A percentile compares a stretch with the other conserved stretches of the same genome.
These are phyloP conservation scores for Agrilus cyanescens DNA, from an alignment of 2,888 invertebrate genomes.

Conservation along the genomic window DNA sequence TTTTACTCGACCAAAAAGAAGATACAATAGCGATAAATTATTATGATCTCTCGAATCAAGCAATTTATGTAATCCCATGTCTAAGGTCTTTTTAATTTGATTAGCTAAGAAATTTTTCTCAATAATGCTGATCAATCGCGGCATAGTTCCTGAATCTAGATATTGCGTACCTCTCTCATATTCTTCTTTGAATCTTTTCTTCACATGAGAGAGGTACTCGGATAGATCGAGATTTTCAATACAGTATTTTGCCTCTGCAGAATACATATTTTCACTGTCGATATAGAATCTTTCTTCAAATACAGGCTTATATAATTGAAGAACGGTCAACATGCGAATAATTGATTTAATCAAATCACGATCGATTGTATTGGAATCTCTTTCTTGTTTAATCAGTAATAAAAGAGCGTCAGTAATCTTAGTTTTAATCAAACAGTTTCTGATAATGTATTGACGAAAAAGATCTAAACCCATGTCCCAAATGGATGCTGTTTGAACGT, in stretches of 20 bases:
- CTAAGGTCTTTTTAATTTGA: constrained; percentile 73
- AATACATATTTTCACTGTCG: constrained; percentile 81
- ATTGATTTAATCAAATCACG: constrained; percentile 79
- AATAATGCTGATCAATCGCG: constrained; percentile 71
- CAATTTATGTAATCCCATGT: constrained; percentile 78
- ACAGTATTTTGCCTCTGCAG: constrained; percentile 76
- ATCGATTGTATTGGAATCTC: constrained; percentile 80
- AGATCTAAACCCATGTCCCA: constrained; percentile 93
- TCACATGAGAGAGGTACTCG: constrained; percentile 63
- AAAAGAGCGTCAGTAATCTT: constrained; percentile 83
- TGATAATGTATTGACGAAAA: constrained; percentile 81
- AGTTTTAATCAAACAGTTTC: constrained; percentile 72
- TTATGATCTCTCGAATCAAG: constrained; percentile 74
- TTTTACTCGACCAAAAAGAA: constrained; percentile 72
- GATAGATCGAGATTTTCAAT: constrained; percentile 83
- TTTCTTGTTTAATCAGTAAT: constrained; percentile 76
- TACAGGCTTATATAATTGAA: constrained; percentile 79
- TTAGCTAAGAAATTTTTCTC: constrained; percentile 83
- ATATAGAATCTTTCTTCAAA: constrained; percentile 78
- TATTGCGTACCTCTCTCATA: constrained; percentile 79
- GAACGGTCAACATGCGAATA: constrained; percentile 84
- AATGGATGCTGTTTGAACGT: constrained; percentile 81
- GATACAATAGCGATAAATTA: constrained; percentile 79
- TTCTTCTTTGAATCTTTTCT: constrained; percentile 82
- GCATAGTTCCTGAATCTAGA: constrained; percentile 78